Evolutionary conservation across 2,113 vertebrate genomes (phyloP).

Genomic region (Piliocolobus tephrosceles): DNA sequence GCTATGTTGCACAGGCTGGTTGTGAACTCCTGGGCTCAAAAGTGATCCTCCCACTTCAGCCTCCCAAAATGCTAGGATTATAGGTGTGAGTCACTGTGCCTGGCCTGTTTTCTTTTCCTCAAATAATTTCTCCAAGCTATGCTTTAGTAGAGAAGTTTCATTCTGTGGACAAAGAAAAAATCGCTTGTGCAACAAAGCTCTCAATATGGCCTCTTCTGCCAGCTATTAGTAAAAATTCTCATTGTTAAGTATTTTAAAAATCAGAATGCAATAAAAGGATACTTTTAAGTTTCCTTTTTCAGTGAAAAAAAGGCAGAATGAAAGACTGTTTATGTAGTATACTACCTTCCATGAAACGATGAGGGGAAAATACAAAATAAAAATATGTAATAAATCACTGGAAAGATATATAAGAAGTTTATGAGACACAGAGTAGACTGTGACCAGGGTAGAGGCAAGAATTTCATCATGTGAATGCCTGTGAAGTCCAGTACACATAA

Average conservation of each 20-base stretch:
- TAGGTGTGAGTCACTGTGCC: too few relatives aligned
- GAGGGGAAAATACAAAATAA: constrained; percentile 1
- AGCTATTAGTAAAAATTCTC: not conserved
- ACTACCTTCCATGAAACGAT: not conserved
- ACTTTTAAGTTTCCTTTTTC: not conserved
- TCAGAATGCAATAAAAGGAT: not conserved
- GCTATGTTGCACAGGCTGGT: too few relatives aligned
- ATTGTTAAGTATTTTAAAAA: not conserved
- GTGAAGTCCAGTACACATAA: not conserved
- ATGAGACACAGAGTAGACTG: not conserved
- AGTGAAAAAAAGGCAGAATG: not conserved
- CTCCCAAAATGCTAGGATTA: too few relatives aligned
- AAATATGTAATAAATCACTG: not conserved
- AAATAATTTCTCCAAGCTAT: not conserved
- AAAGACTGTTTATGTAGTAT: not conserved
- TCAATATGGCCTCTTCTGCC: not conserved
- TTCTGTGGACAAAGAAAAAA: not conserved
- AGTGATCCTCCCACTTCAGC: too few relatives aligned
- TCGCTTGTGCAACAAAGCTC: rapidly evolving
- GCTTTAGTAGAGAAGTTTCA: not conserved
- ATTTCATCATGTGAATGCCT: not conserved
- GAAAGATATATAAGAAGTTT: not conserved
- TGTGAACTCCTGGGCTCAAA: too few relatives aligned
- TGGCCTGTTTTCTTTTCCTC: not conserved
- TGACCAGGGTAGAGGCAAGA: not conserved